These are phyloP conservation scores for Mesocricetus auratus DNA, from an alignment of 2,113 vertebrate genomes.

Conservation along the genomic window DNA sequence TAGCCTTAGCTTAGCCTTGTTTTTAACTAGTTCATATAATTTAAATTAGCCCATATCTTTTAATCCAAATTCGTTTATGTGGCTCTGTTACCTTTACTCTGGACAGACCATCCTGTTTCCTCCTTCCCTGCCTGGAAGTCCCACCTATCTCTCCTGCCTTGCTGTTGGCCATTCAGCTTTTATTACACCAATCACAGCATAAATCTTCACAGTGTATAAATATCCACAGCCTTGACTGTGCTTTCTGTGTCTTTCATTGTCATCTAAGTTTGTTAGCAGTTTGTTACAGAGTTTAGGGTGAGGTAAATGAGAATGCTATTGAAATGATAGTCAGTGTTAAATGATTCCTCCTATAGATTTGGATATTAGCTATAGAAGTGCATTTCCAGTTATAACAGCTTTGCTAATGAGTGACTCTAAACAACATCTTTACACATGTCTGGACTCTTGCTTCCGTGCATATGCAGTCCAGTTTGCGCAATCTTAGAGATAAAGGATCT, in stretches of 20 bases:
- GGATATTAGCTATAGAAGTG: not conserved
- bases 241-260: not conserved
- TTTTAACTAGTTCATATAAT: not conserved
- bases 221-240: not conserved
- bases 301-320: not conserved
- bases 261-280: not conserved
- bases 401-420: conserved; percentile 10
- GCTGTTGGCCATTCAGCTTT: not conserved
- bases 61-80: not conserved
- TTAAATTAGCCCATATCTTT: not conserved
- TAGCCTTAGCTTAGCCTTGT: not conserved
- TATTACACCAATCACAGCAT: not conserved
- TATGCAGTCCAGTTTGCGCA: not conserved
- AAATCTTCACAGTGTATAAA: not conserved
- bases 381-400: not conserved
- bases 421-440: not conserved
- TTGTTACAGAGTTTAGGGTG: not conserved
- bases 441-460: not conserved
- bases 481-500: conserved; percentile 15
- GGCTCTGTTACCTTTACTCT: not conserved
- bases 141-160: not conserved
- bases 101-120: not conserved
- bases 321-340: not conserved
- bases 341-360: not conserved
- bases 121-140: not conserved